These are phyloP conservation scores for Rhipidura dahli DNA, from an alignment of 2,113 vertebrate species.

Conservation along the genomic window DNA sequence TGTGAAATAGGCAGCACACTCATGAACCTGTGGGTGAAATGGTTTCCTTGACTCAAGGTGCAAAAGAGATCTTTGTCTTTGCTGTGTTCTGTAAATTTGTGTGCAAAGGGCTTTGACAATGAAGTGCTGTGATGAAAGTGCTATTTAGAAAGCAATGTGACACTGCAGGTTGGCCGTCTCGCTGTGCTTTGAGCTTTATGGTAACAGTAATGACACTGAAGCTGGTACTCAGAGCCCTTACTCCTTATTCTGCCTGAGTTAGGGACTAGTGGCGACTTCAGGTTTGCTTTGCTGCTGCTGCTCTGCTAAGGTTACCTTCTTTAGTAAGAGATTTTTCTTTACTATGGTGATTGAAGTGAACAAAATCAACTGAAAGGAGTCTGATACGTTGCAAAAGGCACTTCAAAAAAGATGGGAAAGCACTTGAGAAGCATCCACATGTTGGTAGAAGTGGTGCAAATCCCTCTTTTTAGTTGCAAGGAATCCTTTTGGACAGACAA, in stretches of 20 bases:
- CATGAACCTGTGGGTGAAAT: neutral
- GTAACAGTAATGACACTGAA: neutral
- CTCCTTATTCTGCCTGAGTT: neutral
- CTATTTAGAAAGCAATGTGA: constrained; percentile 11
- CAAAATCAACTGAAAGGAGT: neutral
- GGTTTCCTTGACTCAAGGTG: constrained; percentile 1
- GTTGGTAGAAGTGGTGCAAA: neutral
- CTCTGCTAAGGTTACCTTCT: constrained; percentile 28
- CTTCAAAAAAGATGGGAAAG: neutral
- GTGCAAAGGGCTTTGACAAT: constrained; percentile 60
- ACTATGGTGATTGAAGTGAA: neutral
- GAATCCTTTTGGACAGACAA: neutral
- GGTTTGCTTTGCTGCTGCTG: constrained; percentile 42
- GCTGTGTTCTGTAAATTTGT: neutral
- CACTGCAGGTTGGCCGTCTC: neutral
- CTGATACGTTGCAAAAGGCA: neutral
- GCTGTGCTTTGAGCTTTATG: constrained; percentile 38
- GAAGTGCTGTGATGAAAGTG: constrained; percentile 51
- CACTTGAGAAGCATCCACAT: neutral
- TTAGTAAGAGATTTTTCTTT: neutral
- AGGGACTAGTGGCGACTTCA: neutral
- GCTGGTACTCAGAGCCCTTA: neutral
- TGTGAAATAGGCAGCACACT: neutral
- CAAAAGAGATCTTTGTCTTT: neutral
- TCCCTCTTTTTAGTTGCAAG: neutral